A percentile compares a stretch with the other conserved stretches of the same genome.
phyloP scores from a whole-genome alignment of 2,113 vertebrate species.

The Embiotoca jacksoni region DNA sequence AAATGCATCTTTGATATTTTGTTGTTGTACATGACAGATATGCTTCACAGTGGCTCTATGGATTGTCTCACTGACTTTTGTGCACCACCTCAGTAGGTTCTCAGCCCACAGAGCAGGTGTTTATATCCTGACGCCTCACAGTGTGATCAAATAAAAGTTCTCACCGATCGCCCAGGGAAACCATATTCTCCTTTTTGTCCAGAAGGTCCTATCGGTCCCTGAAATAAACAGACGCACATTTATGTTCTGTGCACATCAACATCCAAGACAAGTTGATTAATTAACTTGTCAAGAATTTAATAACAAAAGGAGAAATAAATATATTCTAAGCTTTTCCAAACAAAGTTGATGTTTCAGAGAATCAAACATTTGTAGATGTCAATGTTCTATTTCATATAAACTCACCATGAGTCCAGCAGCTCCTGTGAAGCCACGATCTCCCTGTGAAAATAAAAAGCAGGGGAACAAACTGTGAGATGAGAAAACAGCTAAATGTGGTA shows the following conservation, averaged over 20 bases:
- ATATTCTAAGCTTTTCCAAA: too few relatives aligned
- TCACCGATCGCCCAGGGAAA: slow-evolving; percentile 91
- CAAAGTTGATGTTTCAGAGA: not conserved
- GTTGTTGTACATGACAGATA: not conserved
- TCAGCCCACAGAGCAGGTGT: too few relatives aligned
- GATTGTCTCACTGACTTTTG: not conserved
- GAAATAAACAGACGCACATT: slow-evolving; percentile 32
- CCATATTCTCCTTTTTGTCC: slow-evolving; percentile 95
- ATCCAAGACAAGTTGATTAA: not conserved
- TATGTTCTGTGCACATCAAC: not conserved
- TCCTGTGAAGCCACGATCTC: slow-evolving; percentile 86
- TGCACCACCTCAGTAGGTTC: not conserved
- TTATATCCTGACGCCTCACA: not conserved
- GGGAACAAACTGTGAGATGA: slow-evolving; percentile 1
- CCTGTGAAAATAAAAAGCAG: slow-evolving; percentile 78
- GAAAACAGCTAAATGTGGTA: too few relatives aligned
- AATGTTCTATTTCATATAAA: slow-evolving; percentile 5
- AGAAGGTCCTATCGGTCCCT: slow-evolving; percentile 90
- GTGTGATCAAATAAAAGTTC: slow-evolving; percentile 59
- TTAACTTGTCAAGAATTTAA: not conserved
- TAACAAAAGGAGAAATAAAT: not conserved
- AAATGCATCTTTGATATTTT: not conserved
- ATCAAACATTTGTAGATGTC: too few relatives aligned
- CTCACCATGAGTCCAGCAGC: slow-evolving; percentile 85
- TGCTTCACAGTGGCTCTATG: not conserved